A percentile compares a stretch with the other conserved stretches of the same genome.
Evolutionary conservation across 2,888 invertebrate species (phyloP).

Genomic region (Chrysolina haemoptera): DNA sequence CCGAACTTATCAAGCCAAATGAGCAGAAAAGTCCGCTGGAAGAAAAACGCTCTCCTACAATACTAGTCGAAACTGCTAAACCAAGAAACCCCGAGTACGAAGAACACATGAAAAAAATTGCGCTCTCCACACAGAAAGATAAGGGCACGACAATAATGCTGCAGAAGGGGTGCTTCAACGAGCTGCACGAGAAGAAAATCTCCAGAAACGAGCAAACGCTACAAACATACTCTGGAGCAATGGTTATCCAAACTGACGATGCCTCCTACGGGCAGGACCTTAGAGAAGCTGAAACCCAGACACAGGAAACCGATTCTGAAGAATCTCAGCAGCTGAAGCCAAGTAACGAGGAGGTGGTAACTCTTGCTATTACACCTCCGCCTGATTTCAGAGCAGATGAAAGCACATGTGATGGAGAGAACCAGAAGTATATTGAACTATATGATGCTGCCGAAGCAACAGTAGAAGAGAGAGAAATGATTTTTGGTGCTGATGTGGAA

Average conservation of each 20-base stretch:
- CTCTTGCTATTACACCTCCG: neutral
- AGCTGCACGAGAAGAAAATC: conserved; percentile 62
- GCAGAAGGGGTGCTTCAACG: conserved; percentile 63
- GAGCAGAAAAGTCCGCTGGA: conserved; percentile 11
- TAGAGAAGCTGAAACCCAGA: neutral
- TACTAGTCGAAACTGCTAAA: conserved; percentile 53
- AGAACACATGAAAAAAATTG: conserved; percentile 58
- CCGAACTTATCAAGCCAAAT: conserved; percentile 10
- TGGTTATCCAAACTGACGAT: conserved; percentile 45
- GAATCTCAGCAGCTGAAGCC: neutral
- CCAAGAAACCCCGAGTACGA: conserved; percentile 56
- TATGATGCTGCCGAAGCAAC: neutral
- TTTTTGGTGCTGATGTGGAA: neutral
- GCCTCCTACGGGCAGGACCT: neutral
- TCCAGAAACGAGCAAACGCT: conserved; percentile 40
- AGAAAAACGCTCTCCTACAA: conserved; percentile 44
- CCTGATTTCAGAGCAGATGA: conserved; percentile 4
- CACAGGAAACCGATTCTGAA: neutral
- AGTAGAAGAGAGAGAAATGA: neutral
- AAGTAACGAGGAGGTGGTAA: neutral
- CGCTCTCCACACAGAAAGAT: conserved; percentile 57
- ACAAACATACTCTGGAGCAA: conserved; percentile 43
- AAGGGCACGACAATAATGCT: conserved; percentile 59
- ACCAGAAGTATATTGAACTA: neutral
- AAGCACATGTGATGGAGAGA: neutral